These are phyloP conservation scores for Fistularia tabacaria DNA, from an alignment of 2,797 vertebrate species.

Conservation along the genomic window DNA sequence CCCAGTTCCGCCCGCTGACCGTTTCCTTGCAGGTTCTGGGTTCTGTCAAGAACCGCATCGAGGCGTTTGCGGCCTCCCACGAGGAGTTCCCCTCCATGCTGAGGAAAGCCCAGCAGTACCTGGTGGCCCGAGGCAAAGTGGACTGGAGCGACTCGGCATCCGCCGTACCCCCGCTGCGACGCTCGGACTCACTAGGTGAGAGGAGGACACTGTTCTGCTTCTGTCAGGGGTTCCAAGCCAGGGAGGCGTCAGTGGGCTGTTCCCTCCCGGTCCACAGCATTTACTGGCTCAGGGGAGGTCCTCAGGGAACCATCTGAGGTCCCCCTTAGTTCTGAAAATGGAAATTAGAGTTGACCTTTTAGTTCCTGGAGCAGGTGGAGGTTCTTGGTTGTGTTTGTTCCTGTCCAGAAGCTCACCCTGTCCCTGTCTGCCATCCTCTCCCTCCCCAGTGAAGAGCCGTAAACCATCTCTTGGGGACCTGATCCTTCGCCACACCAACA, in stretches of 20 bases:
- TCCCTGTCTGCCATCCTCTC: background rate
- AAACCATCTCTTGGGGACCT: slow-evolving; percentile 91
- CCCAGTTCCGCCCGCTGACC: background rate
- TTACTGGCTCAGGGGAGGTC: too few relatives aligned
- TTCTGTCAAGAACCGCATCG: slow-evolving; percentile 95
- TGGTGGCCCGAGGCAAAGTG: slow-evolving; percentile 87
- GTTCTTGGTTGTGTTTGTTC: background rate
- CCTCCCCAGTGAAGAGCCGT: slow-evolving; percentile 83
- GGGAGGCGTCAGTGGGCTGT: too few relatives aligned
- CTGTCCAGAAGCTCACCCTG: background rate
- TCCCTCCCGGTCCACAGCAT: too few relatives aligned
- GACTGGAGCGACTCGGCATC: slow-evolving; percentile 81
- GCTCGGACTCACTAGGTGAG: slow-evolving; percentile 84
- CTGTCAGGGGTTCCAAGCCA: too few relatives aligned
- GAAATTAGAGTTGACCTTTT: too few relatives aligned
- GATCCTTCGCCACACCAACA: slow-evolving; percentile 92
- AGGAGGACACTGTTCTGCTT: too few relatives aligned
- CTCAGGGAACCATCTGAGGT: too few relatives aligned
- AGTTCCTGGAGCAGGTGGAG: background rate
- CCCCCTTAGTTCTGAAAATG: too few relatives aligned
- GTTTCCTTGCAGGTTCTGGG: slow-evolving; percentile 82
- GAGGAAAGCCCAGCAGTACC: slow-evolving; percentile 90
- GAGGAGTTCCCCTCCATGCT: slow-evolving; percentile 91
- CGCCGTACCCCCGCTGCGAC: slow-evolving; percentile 74
- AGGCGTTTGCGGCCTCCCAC: slow-evolving; percentile 86